phyloP scores from a whole-genome alignment of 2,113 vertebrate genomes.

The Seriola rivoliana region DNA sequence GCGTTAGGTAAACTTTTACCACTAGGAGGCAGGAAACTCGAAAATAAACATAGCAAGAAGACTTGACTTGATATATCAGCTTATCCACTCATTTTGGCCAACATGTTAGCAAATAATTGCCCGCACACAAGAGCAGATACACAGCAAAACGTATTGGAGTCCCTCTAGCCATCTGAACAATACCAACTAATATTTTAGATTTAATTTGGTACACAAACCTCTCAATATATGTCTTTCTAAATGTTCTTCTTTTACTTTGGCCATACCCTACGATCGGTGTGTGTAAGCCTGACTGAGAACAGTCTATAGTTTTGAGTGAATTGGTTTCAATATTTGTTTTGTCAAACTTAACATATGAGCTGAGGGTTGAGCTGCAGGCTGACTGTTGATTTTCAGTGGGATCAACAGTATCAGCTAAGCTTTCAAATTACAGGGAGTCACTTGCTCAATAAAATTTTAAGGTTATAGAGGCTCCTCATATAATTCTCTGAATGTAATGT shows the following conservation, averaged over 20 bases:
- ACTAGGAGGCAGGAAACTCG: slow-evolving; percentile 22
- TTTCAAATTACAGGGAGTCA: not conserved
- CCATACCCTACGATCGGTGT: too few species aligned
- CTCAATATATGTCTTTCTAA: not conserved
- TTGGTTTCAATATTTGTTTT: not conserved
- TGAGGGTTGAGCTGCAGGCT: not conserved
- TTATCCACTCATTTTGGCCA: not conserved
- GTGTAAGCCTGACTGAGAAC: not conserved
- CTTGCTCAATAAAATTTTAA: not conserved
- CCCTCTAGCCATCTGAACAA: not conserved
- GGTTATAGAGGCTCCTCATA: not conserved
- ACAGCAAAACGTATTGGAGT: not conserved
- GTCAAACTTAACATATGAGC: not conserved
- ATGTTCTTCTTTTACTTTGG: not conserved
- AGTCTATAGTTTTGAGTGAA: not conserved
- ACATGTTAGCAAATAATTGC: not conserved
- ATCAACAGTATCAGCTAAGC: slow-evolving; percentile 1
- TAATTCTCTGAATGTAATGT: not conserved
- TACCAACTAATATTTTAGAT: not conserved
- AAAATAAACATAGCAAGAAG: not conserved
- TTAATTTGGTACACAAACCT: not conserved
- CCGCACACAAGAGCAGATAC: not conserved
- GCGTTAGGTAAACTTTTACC: slow-evolving; percentile 9
- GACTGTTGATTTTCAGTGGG: slow-evolving; percentile 1
- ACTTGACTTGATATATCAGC: not conserved